Base-by-base conservation (phyloP, 2,797 vertebrate species). In the Catharus ustulatus region DNA sequence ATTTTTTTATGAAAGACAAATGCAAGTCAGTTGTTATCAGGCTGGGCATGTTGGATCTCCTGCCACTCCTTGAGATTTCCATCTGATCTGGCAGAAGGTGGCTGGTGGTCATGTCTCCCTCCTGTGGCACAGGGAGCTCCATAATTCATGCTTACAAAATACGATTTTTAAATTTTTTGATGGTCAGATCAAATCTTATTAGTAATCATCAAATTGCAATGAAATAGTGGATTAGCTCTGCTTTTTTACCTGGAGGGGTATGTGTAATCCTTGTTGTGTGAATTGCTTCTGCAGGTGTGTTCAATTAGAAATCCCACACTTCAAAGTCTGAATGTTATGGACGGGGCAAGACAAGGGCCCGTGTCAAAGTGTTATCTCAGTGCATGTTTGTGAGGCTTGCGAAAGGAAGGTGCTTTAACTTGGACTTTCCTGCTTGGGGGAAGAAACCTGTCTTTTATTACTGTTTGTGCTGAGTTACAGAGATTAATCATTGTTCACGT, bases 401-500 rank as follows among this genome's bases (percentile, higher is more conserved):
- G 0, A 90, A 95, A 92, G 59, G 18, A 68, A 58, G 84, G 89
- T 64, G 17, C 73, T 92, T n/a, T 59, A 83, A 67, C 66, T 85
- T 85, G 57, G 76, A 77, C 78, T 81, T 88, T 59, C 45, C 71
- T 92, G 38, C 57, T 52, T 66, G 22, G 27, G 64, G 29, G 23
- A 71, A 57, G 45, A 61, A 5, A 3, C 12, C 11, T 58, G 49
- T 43, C 29, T 94, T 92, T 95, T 95, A 94, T 90, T 87, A 51
- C 84, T 95, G 89, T 95, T 95, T 95, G 90, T 42, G 15, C 5
- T 80, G 81, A 89, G 18, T 87, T 90, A 78, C 0, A 0, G 24
- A 42, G 91, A 90, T 96, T 96, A 94, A 93, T 95, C 43, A 96
- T 96, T 94, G 87, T 40, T 93, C 1, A 0, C 2, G 66, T 66